Evolutionary conservation across 2,888 invertebrate species (phyloP), one percentile per base, ranked within the genome.

Genomic region (Dynastes hyllus): DNA sequence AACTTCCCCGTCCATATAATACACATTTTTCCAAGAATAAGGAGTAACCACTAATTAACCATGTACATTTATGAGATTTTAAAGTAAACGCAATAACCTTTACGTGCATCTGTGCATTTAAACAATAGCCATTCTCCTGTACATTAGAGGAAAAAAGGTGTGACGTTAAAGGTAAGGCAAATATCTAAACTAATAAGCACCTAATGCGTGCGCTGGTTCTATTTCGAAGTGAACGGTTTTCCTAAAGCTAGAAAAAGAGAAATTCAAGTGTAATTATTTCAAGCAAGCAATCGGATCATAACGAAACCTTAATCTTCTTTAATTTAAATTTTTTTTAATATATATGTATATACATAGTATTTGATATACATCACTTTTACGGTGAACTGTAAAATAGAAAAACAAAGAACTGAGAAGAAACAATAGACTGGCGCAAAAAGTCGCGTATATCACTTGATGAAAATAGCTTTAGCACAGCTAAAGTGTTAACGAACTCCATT

Each of bases 401-500:
- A 63, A 66, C 29, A 29, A n/a, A 45, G 76, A 13, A 55, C n/a
- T 32, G 66, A 76, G 27, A 76, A 45, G 63, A 65, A 76, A 63
- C 63, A 65, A 63, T 65, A 65, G 63, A 51, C 29, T 76, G 45
- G 50, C 32, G 45, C 32, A 76, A 76, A 70, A 58, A 40, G 40
- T 37, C 22, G 9, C 53, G 45, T 45, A 11, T 45, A 45, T 45
- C 45, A 45, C 45, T 45, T 45, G 1, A 22, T 22, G 45, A 45
- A 45, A 45, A 45, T 11, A 45, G 32, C 32, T 37, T 37, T 37
- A 37, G 45, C 45, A 1, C 45, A 11, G 11, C 45, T 45, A 8
- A 78, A 78, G 83, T 86, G 86, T 83, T 85, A 86, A 85, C 84
- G 86, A 86, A 86, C 86, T 82, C 84, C 70, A 3, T 63, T 55